A percentile compares a stretch with the other conserved stretches of the same genome.
Evolutionary conservation across 2,113 vertebrate species (phyloP).

Genomic region (Gopherus evgoodei): DNA sequence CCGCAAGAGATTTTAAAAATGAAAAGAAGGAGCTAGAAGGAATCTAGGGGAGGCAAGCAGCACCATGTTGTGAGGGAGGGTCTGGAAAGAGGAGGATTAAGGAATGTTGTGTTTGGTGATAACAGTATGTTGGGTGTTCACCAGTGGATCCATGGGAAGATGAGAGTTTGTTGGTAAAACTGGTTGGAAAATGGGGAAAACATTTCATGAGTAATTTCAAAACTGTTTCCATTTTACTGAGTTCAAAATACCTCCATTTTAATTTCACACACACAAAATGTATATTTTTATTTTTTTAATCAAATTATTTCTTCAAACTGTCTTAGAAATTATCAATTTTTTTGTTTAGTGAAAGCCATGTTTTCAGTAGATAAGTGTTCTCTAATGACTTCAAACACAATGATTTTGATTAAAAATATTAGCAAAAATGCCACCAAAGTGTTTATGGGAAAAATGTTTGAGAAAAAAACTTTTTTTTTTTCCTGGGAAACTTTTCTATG

Average conservation of each 20-base stretch:
- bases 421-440: neutral
- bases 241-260: neutral
- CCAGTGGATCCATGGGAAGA: neutral
- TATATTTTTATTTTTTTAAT: neutral
- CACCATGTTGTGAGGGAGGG: too few relatives aligned
- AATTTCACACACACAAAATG: neutral
- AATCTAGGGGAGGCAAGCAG: too few relatives aligned
- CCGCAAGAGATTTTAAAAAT: too few relatives aligned
- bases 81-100: too few relatives aligned
- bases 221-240: neutral
- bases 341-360: neutral
- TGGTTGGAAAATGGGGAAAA: neutral
- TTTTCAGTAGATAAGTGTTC: neutral
- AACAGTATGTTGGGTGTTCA: neutral
- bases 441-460: neutral
- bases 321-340: neutral
- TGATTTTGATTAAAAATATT: neutral
- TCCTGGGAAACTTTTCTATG: neutral
- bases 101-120: too few relatives aligned
- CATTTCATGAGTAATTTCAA: neutral
- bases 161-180: neutral
- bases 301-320: neutral
- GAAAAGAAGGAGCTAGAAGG: too few relatives aligned
- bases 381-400: neutral
- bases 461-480: neutral